Conservation (phyloP, 2,888 invertebrate species). For the Nephrotoma flavescens region DNA sequence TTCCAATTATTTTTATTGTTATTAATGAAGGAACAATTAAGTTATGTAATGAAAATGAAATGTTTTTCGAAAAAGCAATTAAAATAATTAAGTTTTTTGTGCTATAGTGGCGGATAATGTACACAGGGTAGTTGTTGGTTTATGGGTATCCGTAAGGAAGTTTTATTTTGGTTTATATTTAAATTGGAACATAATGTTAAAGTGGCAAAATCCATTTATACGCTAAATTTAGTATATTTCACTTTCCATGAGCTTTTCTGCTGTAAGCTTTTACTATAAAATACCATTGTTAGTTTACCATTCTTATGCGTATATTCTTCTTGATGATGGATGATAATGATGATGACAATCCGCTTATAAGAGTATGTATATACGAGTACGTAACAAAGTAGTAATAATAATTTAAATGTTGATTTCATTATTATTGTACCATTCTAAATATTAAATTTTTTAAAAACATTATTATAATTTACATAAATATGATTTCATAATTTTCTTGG, state of each 20-base stretch:
- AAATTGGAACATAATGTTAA: background rate
- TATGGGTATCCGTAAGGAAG: background rate
- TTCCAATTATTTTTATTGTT: background rate
- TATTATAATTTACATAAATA: background rate
- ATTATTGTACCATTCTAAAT: background rate
- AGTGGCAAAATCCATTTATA: background rate
- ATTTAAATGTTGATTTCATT: background rate
- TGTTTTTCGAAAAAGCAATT: background rate
- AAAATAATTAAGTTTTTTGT: background rate
- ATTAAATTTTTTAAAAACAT: background rate
- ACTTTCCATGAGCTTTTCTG: background rate
- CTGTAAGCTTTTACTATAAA: background rate
- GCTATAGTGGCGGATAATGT: background rate
- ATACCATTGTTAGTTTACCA: background rate
- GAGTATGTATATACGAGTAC: background rate
- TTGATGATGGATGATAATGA: background rate
- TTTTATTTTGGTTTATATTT: background rate
- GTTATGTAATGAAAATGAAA: background rate
- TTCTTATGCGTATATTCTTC: background rate
- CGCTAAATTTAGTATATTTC: background rate
- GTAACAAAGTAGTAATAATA: background rate
- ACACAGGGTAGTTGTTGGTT: background rate
- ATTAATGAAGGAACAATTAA: background rate
- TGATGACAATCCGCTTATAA: background rate
- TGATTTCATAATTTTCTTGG: background rate